A percentile compares a stretch with the other conserved stretches of the same genome.
Conservation (phyloP, 2,113 vertebrate genomes). For the Pyxicephalus adspersus region DNA sequence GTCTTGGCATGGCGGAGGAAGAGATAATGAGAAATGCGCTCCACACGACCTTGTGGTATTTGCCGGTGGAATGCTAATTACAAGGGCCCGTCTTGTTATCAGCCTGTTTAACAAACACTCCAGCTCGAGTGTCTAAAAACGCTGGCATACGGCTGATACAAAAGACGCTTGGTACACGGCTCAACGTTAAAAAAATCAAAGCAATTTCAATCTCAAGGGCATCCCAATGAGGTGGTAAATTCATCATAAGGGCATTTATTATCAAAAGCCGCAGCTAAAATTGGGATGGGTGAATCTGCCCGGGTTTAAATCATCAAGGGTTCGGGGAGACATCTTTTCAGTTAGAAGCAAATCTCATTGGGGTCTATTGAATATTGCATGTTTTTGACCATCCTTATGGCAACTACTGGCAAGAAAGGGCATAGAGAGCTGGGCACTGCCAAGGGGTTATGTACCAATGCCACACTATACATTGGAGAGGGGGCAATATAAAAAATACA, state of each 20-base stretch:
- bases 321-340: no score
- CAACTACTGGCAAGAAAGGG: no score
- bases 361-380: no score
- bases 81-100: constrained; percentile 8
- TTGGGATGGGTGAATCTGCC: no score
- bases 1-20: constrained; percentile 10
- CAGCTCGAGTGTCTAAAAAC: not conserved
- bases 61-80: constrained; percentile 29
- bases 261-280: not conserved
- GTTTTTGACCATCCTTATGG: no score
- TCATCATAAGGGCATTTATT: not conserved
- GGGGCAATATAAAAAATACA: no score
- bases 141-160: not conserved
- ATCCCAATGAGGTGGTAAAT: not conserved
- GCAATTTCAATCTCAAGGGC: constrained; percentile 8
- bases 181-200: no score
- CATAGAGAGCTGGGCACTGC: no score
- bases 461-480: no score
- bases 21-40: constrained; percentile 34
- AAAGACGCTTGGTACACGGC: not conserved
- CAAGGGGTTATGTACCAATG: no score
- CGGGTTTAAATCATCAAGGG: no score
- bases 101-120: constrained; percentile 27
- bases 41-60: constrained; percentile 5
- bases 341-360: no score